phyloP scores from a whole-genome alignment of 1,140 invertebrate species.

The Drosophila mauritiana region DNA sequence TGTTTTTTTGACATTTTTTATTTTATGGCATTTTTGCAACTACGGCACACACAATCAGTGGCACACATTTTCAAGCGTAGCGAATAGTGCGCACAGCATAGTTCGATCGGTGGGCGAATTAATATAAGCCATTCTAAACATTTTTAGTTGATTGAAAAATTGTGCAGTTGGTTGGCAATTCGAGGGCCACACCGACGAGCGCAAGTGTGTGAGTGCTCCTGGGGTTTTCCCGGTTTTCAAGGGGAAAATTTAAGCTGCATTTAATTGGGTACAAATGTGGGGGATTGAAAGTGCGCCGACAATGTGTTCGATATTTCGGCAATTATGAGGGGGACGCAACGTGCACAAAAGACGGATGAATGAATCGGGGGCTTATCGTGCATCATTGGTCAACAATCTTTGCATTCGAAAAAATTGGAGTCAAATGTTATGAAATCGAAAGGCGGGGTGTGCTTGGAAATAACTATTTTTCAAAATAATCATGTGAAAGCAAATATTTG shows the following conservation, averaged over 20 bases:
- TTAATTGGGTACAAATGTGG: conserved; percentile 66
- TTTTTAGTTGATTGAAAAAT: conserved; percentile 83
- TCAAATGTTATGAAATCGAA: no score
- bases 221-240: conserved; percentile 2
- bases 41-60: conserved; percentile 59
- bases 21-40: conserved; percentile 72
- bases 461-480: no score
- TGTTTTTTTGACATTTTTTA: conserved; percentile 57
- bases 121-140: conserved; percentile 78
- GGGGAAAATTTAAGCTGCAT: conserved; percentile 66
- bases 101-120: conserved; percentile 64
- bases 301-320: conserved; percentile 28
- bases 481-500: no score
- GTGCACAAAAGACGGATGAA: not conserved
- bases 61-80: conserved; percentile 56
- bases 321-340: conserved; percentile 17
- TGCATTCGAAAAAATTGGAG: no score
- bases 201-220: conserved; percentile 2
- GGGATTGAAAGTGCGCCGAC: conserved; percentile 52
- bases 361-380: not conserved
- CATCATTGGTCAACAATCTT: no score
- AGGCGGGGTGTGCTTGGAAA: no score
- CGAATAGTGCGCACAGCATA: conserved; percentile 10
- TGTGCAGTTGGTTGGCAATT: conserved; percentile 78
- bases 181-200: conserved; percentile 14